phyloP scores from a whole-genome alignment of 2,113 vertebrate species.

The Azemiops feae region DNA sequence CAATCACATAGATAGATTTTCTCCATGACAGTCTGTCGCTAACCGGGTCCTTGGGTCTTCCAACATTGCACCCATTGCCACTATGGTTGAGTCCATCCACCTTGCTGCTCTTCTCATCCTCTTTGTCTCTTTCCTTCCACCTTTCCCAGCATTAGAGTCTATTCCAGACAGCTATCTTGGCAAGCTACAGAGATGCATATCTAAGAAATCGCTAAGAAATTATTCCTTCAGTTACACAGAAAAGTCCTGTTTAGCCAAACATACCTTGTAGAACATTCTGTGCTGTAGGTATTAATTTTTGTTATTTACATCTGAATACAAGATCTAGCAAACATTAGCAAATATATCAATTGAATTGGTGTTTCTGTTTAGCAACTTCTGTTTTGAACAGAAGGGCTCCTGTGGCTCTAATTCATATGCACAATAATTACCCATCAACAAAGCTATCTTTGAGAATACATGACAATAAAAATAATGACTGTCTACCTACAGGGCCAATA shows the following conservation, averaged over 20 bases:
- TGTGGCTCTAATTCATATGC: not conserved
- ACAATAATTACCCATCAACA: not conserved
- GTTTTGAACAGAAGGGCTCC: not conserved
- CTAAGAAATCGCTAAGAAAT: not conserved
- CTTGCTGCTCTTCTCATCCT: not conserved
- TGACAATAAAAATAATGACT: not conserved
- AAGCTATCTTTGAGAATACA: not conserved
- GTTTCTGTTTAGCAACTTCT: not conserved
- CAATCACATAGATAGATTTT: not conserved
- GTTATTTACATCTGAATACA: not conserved
- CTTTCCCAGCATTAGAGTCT: not conserved
- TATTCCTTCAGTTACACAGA: not conserved
- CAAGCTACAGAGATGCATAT: not conserved
- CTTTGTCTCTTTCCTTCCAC: not conserved
- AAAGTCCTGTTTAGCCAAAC: not conserved
- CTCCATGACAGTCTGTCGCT: not conserved
- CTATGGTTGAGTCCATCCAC: not conserved
- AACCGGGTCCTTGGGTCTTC: not conserved
- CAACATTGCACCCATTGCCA: not conserved
- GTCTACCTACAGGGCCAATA: not conserved
- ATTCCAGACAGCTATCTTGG: not conserved
- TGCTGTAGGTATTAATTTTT: not conserved
- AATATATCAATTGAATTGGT: not conserved
- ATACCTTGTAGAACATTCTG: not conserved
- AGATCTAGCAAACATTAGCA: not conserved